Percentiles rank a stretch among this genome's conserved stretches.
Evolutionary conservation across 2,113 vertebrate genomes (phyloP).

Genomic region (Oriolus oriolus): DNA sequence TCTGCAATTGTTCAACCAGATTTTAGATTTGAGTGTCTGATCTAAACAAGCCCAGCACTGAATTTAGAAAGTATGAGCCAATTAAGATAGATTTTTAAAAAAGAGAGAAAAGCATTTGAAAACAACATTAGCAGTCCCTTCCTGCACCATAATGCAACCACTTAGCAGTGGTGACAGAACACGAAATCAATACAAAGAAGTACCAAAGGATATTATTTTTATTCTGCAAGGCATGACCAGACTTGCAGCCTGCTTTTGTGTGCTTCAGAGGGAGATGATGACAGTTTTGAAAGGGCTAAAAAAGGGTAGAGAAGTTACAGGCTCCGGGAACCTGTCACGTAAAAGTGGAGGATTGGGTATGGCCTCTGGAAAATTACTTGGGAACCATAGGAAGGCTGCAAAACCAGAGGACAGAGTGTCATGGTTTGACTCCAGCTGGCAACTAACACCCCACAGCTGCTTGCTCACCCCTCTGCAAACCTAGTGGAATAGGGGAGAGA

Average conservation of each 20-base stretch:
- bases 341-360: rapidly evolving
- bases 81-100: background rate
- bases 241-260: background rate
- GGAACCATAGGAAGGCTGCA: background rate
- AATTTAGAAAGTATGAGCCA: background rate
- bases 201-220: constrained; percentile 15
- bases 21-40: background rate
- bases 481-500: background rate
- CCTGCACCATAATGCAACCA: background rate
- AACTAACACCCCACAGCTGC: background rate
- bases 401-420: background rate
- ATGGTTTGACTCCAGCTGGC: background rate
- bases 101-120: background rate
- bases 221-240: background rate
- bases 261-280: background rate
- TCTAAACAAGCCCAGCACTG: background rate
- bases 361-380: background rate
- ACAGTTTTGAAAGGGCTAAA: background rate
- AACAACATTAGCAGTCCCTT: background rate
- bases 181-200: constrained; percentile 43
- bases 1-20: background rate
- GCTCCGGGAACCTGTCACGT: background rate
- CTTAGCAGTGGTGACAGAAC: background rate
- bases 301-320: background rate
- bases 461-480: background rate